Conservation (phyloP, 2,797 vertebrate genomes). For the Pipistrellus kuhlii region DNA sequence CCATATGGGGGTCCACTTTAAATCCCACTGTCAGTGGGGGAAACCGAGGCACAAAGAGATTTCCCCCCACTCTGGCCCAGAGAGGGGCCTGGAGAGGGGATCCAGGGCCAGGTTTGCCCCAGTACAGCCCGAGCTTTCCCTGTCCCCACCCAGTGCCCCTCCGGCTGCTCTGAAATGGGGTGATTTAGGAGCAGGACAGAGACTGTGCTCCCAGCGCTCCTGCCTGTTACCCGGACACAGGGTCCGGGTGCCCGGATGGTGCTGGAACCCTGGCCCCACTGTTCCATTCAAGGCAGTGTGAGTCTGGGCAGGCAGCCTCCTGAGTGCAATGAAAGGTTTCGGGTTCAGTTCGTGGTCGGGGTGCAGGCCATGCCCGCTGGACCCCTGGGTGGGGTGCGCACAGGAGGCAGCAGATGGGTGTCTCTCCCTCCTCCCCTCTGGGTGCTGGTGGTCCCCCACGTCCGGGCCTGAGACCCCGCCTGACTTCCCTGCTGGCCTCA, state of each 20-base stretch:
- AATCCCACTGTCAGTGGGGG: background rate
- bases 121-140: background rate
- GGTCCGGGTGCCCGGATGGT: fast-evolving
- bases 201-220: background rate
- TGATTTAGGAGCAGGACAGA: background rate
- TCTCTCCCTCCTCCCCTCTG: background rate
- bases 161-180: background rate
- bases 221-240: background rate
- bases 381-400: too few relatives aligned
- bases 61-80: fast-evolving
- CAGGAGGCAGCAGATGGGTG: too few relatives aligned
- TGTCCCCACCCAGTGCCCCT: background rate
- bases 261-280: background rate
- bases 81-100: background rate
- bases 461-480: background rate
- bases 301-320: too few relatives aligned
- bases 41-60: background rate
- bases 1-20: background rate
- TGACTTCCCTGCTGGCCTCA: background rate
- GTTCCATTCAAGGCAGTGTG: fast-evolving
- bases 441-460: too few relatives aligned
- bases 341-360: too few relatives aligned
- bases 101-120: background rate
- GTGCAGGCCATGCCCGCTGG: too few relatives aligned
- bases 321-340: too few relatives aligned